Evolutionary conservation across 2,797 vertebrate genomes (phyloP), one percentile per base, ranked within the genome.

Genomic region (Aeoliscus strigatus): DNA sequence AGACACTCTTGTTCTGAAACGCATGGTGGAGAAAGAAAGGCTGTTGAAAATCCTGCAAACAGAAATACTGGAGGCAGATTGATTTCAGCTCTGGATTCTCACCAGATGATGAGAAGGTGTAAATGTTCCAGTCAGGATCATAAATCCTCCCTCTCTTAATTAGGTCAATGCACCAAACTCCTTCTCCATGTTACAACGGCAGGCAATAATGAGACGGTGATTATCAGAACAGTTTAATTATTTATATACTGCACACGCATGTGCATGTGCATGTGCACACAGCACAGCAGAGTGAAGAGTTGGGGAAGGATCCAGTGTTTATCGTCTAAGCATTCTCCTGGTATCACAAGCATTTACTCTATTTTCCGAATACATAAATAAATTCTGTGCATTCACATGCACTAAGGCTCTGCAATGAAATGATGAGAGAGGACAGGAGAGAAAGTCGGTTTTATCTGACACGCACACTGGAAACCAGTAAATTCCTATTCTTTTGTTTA

Each of bases 121-220:
- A 42, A 43, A 47, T 38, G 17, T 16, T 32, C 6, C 34, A n/a
- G 27, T 40, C 3, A 15, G 37, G 16, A 17, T 28, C 34, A 51
- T 54, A 18, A 60, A 38, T 52, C 43, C 33, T 6, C 39, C 33
- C 18, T 53, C 39, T 33, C 11, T 33, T 17, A 15, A 32, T 14
- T n/a, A 37, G 5, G 5, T 18, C 16, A 25, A 16, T 47, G 42
- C 31, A 46, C 21, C 34, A 15, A 30, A 34, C 24, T 52, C 27
- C 9, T 17, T 28, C 25, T 1, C 12, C 31, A n/a, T 33, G 14
- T 29, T 25, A 36, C 26, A 16, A 42, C 4, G 0, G 29, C 15
- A 33, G 24, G 27, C 1, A 0, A 38, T 7, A 39, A 41, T 27
- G 17, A 55, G 18, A 18, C 33, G 14, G 27, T 40, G 18, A 13